Evolutionary conservation across 2,888 invertebrate genomes (phyloP), one percentile per base, ranked within the genome.

Genomic region (Leuctra nigra): DNA sequence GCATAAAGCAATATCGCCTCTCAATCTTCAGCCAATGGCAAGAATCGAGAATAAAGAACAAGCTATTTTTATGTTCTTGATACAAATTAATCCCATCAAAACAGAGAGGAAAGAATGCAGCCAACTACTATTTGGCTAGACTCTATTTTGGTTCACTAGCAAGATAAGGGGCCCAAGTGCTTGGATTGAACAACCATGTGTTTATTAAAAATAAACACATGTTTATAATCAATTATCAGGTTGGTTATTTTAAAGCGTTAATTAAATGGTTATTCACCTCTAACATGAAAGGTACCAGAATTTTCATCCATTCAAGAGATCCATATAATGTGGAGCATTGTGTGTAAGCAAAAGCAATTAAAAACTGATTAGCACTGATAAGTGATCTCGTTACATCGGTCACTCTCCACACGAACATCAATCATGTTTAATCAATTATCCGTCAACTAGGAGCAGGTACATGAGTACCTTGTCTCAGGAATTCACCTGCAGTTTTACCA

Each of bases 71-170:
- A 44, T 44, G 44, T 23, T 22, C 44, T 23, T 44, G 23, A 7
- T 44, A 23, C 23, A 44, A 44, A 44, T 20, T 44, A 39, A 44
- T 23, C 23, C 44, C 23, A 44, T 44, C n/a, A 44, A 44, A 23
- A 29, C 11, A 11, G 29, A 7, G 29, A 29, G 29, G 11, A 7
- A 29, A 29, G n/a, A n/a, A n/a, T n/a, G n/a, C n/a, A n/a, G n/a
- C n/a, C n/a, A n/a, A n/a, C n/a, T n/a, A n/a, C n/a, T n/a, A n/a
- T n/a, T n/a, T n/a, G n/a, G n/a, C n/a, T n/a, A n/a, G n/a, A n/a
- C n/a, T n/a, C n/a, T n/a, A n/a, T n/a, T n/a, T n/a, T n/a, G n/a
- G n/a, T n/a, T n/a, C n/a, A n/a, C n/a, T n/a, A n/a, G n/a, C n/a
- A n/a, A n/a, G n/a, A n/a, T n/a, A n/a, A n/a, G n/a, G n/a, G n/a